phyloP scores from a whole-genome alignment of 2,113 vertebrate genomes.

The Aptenodytes patagonicus region DNA sequence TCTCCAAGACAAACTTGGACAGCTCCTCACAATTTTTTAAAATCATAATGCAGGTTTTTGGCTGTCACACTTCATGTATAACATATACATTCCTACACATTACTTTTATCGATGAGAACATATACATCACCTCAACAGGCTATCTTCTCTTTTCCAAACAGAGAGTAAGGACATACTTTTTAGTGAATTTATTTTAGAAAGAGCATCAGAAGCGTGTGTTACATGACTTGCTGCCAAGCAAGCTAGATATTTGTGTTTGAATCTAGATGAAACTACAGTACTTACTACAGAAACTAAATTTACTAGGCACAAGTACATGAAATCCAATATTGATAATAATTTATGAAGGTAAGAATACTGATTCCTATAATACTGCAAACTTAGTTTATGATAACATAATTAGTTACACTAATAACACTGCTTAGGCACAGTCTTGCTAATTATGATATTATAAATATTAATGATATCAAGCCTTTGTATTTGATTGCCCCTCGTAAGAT shows the following conservation, averaged over 20 bases:
- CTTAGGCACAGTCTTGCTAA: slow-evolving; percentile 70
- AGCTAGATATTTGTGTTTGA: neutral
- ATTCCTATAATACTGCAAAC: slow-evolving; percentile 55
- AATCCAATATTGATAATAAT: slow-evolving; percentile 63
- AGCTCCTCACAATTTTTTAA: neutral
- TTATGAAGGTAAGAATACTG: slow-evolving; percentile 56
- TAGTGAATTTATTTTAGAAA: neutral
- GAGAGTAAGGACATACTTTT: neutral
- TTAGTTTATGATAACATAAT: slow-evolving; percentile 73
- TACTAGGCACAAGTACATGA: slow-evolving; percentile 38
- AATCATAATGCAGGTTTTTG: neutral
- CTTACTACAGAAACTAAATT: slow-evolving; percentile 22
- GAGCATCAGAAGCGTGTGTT: neutral
- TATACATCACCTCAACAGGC: neutral
- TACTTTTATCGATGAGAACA: neutral
- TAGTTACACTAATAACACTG: slow-evolving; percentile 70
- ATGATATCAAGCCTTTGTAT: slow-evolving; percentile 68
- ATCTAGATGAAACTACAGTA: slow-evolving; percentile 26
- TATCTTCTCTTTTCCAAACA: neutral
- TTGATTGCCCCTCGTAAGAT: slow-evolving; percentile 67
- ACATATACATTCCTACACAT: neutral
- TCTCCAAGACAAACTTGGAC: neutral
- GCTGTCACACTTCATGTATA: neutral
- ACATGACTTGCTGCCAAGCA: neutral
- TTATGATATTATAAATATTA: slow-evolving; percentile 78